Conservation (phyloP, 2,797 vertebrate species). For the Cirrhinus molitorella region DNA sequence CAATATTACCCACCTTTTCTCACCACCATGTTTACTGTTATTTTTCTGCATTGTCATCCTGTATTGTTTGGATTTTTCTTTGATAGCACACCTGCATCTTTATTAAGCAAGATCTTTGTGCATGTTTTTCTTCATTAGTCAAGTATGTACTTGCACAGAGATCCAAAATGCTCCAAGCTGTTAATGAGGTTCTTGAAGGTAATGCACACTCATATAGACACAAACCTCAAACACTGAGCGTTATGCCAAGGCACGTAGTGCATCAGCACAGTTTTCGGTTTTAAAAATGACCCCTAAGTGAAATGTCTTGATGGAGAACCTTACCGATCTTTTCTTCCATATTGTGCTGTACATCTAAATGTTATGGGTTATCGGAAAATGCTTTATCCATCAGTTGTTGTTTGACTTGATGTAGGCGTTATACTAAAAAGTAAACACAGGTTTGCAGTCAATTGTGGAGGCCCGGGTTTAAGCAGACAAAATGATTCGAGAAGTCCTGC, state of each 20-base stretch:
- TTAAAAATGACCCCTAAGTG: neutral
- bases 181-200: conserved; percentile 9
- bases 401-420: neutral
- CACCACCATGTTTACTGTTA: neutral
- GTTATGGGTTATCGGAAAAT: neutral
- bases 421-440: neutral
- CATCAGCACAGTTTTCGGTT: neutral
- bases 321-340: neutral
- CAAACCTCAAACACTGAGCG: neutral
- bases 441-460: neutral
- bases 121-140: conserved; percentile 1
- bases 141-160: conserved; percentile 15
- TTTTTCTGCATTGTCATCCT: conserved; percentile 9
- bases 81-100: conserved; percentile 34
- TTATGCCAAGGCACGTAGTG: neutral
- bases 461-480: neutral
- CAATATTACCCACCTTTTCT: conserved; percentile 11
- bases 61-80: neutral
- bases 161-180: neutral
- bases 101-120: conserved; percentile 11
- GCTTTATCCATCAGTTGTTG: neutral
- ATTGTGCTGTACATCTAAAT: neutral
- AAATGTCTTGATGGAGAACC: too few relatives aligned
- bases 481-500: neutral
- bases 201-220: neutral